Evolutionary conservation across 2,888 invertebrate genomes (phyloP).

Genomic region (Himalopsyche japonica): DNA sequence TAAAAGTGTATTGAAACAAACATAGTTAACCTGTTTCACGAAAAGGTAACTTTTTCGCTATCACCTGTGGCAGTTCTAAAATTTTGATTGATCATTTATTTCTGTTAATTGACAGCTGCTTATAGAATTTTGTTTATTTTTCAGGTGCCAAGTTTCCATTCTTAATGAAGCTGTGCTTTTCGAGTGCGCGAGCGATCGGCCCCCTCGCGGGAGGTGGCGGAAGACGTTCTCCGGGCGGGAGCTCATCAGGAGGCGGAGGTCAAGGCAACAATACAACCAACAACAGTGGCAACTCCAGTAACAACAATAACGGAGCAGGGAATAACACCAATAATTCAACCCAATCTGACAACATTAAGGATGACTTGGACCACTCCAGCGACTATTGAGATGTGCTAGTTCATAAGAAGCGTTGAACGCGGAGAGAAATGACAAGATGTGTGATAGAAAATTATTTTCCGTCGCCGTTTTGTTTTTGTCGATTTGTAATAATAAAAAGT

Average conservation of each 20-base stretch:
- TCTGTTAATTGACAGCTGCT: not conserved
- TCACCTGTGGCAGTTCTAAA: too few species aligned
- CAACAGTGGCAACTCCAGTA: not conserved
- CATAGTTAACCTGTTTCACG: too few species aligned
- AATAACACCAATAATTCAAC: constrained; percentile 8
- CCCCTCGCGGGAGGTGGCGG: constrained; percentile 42
- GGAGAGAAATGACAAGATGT: not conserved
- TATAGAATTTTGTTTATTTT: not conserved
- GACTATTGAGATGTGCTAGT: constrained; percentile 1
- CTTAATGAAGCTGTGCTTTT: constrained; percentile 98
- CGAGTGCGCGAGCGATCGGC: constrained; percentile 67
- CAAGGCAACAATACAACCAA: constrained; percentile 1
- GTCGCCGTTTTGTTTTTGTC: not conserved
- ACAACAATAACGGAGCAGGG: constrained; percentile 2
- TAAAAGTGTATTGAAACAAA: too few species aligned
- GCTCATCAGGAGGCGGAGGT: not conserved
- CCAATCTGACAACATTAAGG: constrained; percentile 8
- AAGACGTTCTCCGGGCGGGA: constrained; percentile 24
- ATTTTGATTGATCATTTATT: not conserved
- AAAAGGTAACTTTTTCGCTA: too few species aligned
- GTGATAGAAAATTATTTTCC: not conserved
- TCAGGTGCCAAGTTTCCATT: constrained; percentile 96
- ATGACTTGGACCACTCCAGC: constrained; percentile 23
- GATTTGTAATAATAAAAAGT: not conserved
- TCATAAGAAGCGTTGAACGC: not conserved